Base-by-base conservation (phyloP, 2,888 invertebrate species). In the Dryocosmus kuriphilus region DNA sequence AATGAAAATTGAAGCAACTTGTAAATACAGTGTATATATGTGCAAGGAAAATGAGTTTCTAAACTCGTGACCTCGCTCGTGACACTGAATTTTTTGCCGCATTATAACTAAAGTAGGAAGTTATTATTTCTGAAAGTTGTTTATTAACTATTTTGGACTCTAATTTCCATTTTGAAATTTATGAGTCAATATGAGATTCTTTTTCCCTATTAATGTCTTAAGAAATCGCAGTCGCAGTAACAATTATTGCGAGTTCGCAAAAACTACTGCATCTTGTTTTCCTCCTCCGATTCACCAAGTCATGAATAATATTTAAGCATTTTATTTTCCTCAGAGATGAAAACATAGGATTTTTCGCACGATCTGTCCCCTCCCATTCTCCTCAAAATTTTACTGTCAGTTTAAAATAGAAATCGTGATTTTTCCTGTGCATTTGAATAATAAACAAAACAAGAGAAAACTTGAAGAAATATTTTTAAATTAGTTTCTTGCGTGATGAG, bases 221-320 rank as follows among this genome's bases (percentile, higher is more conserved):
- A 14, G 6, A 60, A 24, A 41, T 27, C 22, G 16, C 14, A 24
- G 27, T 38, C 8, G 16, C 41, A 9, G n/a, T 51, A n/a, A 30
- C n/a, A n/a, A 30, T 27, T 67, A 71, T 71, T 55, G 30, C 19
- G 30, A 27, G 51, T n/a, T 71, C 11, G 51, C n/a, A 32, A 71
- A 27, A 38, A 41, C 8, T 27, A 51, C 30, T 71, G 30, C 9
- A 19, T 71, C 46, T 71, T 27, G 30, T 16, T 71, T 27, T 51
- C 30, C n/a, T 71, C 27, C 5, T 9, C 9, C 71, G 71, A 71
- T 11, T 71, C 41, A 9, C 24, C 4, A 27, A 46, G 19, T 51
- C 16, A 51, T 71, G n/a, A 71, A 51, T 60, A 27, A 14, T 60
- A n/a, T n/a, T n/a, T 1, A 60, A 22, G 27, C 3, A 27, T 60